phyloP scores from a whole-genome alignment of 2,797 vertebrate genomes.

The Austrolebias charrua region DNA sequence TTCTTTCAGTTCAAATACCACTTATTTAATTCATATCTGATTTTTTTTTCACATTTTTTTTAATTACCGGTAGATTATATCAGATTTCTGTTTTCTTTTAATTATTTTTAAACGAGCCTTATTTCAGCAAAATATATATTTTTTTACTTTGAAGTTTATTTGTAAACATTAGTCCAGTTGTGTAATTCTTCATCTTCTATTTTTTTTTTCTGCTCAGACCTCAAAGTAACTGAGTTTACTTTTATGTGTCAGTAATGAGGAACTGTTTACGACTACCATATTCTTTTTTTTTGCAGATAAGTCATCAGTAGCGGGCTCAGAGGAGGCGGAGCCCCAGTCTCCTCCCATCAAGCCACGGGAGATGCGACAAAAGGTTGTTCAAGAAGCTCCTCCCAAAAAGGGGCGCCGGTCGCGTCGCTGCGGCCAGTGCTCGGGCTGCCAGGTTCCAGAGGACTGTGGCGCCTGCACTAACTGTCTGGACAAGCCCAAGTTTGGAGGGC shows the following conservation, averaged over 20 bases:
- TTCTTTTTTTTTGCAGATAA: conserved; percentile 84
- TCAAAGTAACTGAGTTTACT: background rate
- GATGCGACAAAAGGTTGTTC: conserved; percentile 89
- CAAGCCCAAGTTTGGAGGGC: conserved; percentile 98
- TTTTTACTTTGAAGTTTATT: too few relatives aligned
- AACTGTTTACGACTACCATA: background rate
- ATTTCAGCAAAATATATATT: too few relatives aligned
- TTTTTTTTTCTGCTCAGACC: background rate
- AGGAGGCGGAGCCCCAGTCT: conserved; percentile 96
- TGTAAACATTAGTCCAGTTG: too few relatives aligned
- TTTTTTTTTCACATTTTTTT: too few relatives aligned
- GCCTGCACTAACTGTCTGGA: conserved; percentile 97
- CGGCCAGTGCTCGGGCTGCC: conserved; percentile 96
- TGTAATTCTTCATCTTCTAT: background rate
- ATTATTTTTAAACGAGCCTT: too few relatives aligned
- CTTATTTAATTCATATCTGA: too few relatives aligned
- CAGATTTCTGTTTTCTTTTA: too few relatives aligned
- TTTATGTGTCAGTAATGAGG: conserved; percentile 4
- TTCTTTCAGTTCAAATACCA: too few relatives aligned
- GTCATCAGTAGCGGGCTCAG: conserved; percentile 97
- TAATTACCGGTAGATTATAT: too few relatives aligned
- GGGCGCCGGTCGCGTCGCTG: conserved; percentile 94
- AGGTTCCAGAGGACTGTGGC: conserved; percentile 97
- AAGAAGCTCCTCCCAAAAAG: conserved; percentile 95
- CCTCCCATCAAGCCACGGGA: conserved; percentile 93